Evolutionary conservation across 1,140 invertebrate species (phyloP).

Genomic region (Psix sp.): DNA sequence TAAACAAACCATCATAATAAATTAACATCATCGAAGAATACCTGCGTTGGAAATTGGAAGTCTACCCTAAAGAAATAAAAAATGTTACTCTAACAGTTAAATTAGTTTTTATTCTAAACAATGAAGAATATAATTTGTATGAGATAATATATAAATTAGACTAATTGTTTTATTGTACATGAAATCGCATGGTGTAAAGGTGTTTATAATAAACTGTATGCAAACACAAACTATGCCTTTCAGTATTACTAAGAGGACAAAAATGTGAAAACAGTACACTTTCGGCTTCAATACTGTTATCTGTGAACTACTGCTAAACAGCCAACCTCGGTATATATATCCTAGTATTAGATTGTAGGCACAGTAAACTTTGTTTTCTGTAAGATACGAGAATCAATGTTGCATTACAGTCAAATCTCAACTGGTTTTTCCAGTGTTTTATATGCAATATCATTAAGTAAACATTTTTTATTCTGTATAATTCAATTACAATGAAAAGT

Average conservation of each 20-base stretch:
- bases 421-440: constrained; percentile 46
- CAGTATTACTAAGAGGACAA: constrained; percentile 33
- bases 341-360: constrained; percentile 28
- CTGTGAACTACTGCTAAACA: no score
- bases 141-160: constrained; percentile 26
- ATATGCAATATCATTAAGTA: no score
- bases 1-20: constrained; percentile 23
- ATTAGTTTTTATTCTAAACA: constrained; percentile 20
- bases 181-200: no score
- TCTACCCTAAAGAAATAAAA: no score
- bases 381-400: constrained; percentile 15
- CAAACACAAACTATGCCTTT: no score
- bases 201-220: no score
- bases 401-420: constrained; percentile 33
- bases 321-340: no score
- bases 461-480: no score
- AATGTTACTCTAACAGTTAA: constrained; percentile 3
- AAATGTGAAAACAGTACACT: constrained; percentile 37
- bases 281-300: constrained; percentile 11
- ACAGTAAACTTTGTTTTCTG: constrained; percentile 28
- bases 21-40: no score
- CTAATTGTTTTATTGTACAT: constrained; percentile 36
- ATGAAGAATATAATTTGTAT: constrained; percentile 10
- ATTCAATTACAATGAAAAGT: no score
- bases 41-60: no score